Conservation (phyloP, 2,797 vertebrate genomes). For the Geotrypetes seraphini region DNA sequence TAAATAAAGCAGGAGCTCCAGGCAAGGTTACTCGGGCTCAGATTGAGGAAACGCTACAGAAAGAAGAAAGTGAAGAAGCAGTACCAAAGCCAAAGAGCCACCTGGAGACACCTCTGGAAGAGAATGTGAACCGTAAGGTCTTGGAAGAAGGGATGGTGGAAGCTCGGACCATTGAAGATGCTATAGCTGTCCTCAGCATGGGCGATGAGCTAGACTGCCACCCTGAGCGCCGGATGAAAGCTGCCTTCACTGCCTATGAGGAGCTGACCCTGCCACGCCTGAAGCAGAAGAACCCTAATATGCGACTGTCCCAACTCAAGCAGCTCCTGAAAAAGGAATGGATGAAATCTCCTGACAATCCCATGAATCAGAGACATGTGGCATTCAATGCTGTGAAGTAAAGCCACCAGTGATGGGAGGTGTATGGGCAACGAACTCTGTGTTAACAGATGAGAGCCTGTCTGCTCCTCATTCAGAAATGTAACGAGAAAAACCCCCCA, state of each 20-base stretch:
- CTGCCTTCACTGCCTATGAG: constrained; percentile 73
- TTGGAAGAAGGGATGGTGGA: constrained; percentile 69
- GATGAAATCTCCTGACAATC: constrained; percentile 86
- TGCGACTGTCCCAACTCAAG: constrained; percentile 89
- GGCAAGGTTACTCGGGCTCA: constrained; percentile 81
- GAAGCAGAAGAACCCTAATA: constrained; percentile 86
- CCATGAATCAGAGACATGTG: constrained; percentile 79
- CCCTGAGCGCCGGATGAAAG: constrained; percentile 86
- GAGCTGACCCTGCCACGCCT: constrained; percentile 73
- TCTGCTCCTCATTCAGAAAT: not conserved
- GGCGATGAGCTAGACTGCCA: constrained; percentile 73
- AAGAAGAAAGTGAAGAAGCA: constrained; percentile 36
- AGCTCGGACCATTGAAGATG: constrained; percentile 85
- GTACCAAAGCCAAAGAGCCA: constrained; percentile 68
- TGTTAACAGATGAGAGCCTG: too few species aligned
- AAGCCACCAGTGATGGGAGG: constrained; percentile 9
- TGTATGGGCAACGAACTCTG: not conserved
- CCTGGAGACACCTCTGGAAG: constrained; percentile 77
- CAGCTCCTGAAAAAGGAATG: constrained; percentile 89
- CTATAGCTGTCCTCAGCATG: constrained; percentile 72
- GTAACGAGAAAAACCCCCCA: too few species aligned
- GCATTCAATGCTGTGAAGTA: constrained; percentile 75
- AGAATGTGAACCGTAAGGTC: constrained; percentile 78
- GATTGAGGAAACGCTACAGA: constrained; percentile 71
- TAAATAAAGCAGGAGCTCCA: constrained; percentile 33